Base-by-base conservation (phyloP, 37 sponge, comb jelly and placozoan genomes). In the Cladorhizidae sp. region DNA sequence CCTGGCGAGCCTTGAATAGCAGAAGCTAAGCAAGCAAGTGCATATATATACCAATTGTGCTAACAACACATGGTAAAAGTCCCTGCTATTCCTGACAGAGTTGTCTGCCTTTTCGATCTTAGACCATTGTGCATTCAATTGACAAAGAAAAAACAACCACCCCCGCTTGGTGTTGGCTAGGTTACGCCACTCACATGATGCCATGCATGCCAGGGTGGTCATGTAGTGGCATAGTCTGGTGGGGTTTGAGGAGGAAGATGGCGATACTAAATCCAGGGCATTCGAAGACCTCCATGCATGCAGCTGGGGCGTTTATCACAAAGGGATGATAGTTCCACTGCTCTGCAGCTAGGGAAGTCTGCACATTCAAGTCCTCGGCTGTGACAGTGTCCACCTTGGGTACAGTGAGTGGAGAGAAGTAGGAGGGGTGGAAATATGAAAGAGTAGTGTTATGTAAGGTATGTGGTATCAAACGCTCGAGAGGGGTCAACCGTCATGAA, bases 171-270 rank as follows among this genome's bases (percentile, higher is more conserved):
- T 38, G 72, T 38, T 26, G 1, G 28, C 65, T 29, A 2, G 17
- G 35, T 35, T 28, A 26, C 3, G 65, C 3, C 31, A 49, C 85
- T 84, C 65, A 92, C 93, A 92, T 85, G 28, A 77, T 35, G 56
- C 93, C 93, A 50, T 88, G 82, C 93, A 92, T 92, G 6, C 81
- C 82, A 0, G 93, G 93, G 54, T 92, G 93, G 36, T 92, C 86
- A 64, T 92, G 93, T 0, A 92, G 67, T 0, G 93, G 93, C 65
- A 92, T 85, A 18, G 55, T 25, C 22, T 76, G 73, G 38, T 81
- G 56, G 1, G 88, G 81, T 67, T 88, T 88, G 31, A 92, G 32
- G 25, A 92, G 45, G 42, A 92, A 92, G 35, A 92, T 65, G n/a
- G 80, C 81, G n/a, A 88, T 37, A 29, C 67, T 85, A 56, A 87